phyloP scores from a whole-genome alignment of 2,797 vertebrate genomes.

The Delichon dasypus region DNA sequence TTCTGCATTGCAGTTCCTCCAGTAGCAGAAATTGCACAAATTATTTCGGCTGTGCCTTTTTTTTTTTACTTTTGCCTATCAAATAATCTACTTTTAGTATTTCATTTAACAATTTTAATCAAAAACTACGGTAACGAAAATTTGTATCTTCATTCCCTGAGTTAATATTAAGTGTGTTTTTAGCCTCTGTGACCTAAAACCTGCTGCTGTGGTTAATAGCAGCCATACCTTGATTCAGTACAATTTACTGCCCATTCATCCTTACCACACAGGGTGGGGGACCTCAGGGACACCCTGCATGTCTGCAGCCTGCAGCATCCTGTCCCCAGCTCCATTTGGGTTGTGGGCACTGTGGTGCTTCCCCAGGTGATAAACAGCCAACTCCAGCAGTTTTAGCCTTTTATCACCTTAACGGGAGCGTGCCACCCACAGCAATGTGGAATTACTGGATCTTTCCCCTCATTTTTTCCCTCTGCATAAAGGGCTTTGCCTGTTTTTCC shows the following conservation, averaged over 20 bases:
- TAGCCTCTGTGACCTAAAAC: not conserved
- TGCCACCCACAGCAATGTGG: not conserved
- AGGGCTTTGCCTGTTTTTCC: not conserved
- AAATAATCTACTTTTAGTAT: not conserved
- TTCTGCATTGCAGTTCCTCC: not conserved
- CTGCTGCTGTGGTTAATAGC: not conserved
- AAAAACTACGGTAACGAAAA: not conserved
- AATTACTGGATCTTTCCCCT: not conserved
- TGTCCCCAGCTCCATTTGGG: not conserved
- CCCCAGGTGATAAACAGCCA: not conserved
- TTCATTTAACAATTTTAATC: not conserved
- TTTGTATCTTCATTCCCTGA: not conserved
- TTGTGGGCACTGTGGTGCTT: accelerated
- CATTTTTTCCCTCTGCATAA: not conserved
- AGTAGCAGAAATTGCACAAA: not conserved
- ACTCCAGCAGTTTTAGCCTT: not conserved
- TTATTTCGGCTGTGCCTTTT: not conserved
- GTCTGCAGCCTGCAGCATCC: not conserved
- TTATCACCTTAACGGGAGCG: not conserved
- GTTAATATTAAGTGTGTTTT: not conserved
- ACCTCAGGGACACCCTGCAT: accelerated
- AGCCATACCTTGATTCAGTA: not conserved
- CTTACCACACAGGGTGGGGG: accelerated
- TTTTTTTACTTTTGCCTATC: not conserved
- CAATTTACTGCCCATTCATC: accelerated